Percentiles rank a stretch among this genome's conserved stretches.
These are phyloP conservation scores for Dinocampus coccinellae DNA, from an alignment of 2,888 invertebrate species.

Conservation along the genomic window DNA sequence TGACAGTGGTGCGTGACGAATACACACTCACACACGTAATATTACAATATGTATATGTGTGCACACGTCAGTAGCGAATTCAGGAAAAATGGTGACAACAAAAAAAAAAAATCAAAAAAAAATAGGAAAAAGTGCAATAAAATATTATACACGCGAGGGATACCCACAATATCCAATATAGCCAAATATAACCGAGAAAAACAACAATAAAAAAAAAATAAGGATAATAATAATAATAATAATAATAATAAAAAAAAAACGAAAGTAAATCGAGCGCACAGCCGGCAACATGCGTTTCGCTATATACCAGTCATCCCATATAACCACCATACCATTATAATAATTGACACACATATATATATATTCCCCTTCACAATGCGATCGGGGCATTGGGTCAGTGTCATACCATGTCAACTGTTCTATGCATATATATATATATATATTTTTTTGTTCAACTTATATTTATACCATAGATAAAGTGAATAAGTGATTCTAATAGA, in stretches of 20 bases:
- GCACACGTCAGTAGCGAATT: not conserved
- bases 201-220: not conserved
- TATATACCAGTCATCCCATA: not conserved
- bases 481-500: not conserved
- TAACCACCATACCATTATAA: not conserved
- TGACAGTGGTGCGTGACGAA: not conserved
- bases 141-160: not conserved
- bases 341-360: not conserved
- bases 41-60: not conserved
- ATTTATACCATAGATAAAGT: too few species aligned
- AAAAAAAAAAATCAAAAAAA: not conserved
- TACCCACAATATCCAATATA: not conserved
- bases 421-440: not conserved
- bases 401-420: constrained; percentile 9
- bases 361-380: not conserved
- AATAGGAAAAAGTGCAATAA: not conserved
- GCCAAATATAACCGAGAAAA: not conserved
- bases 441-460: not conserved
- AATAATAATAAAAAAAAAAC: not conserved
- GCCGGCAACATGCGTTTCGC: not conserved
- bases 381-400: constrained; percentile 26
- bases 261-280: constrained; percentile 1
- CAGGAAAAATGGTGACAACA: not conserved
- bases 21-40: not conserved
- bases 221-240: too few species aligned